Base-by-base conservation (phyloP, 2,113 vertebrate genomes). In the Oncorhynchus gorbuscha region DNA sequence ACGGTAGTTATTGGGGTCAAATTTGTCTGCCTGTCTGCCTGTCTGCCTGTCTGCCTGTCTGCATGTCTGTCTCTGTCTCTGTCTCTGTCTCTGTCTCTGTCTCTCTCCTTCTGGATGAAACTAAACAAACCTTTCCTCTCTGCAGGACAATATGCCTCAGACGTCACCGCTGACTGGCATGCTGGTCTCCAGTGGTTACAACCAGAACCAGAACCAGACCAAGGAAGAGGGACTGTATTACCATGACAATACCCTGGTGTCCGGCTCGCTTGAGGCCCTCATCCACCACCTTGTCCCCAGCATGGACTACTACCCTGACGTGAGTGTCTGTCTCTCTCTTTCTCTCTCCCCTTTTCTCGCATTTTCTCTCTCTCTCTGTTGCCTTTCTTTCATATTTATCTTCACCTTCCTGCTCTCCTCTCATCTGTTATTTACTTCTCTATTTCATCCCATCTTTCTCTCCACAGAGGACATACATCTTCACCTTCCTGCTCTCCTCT, bases 401-500 rank as follows among this genome's bases (percentile, higher is more conserved):
- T 24, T 24, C 24, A 24, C 24, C 24, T 24, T 24, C 24, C 24
- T 24, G 24, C 24, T 24, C 24, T 24, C 24, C 24, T 24, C 24
- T 24, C 1, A 1, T 24, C 35, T 35, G 51, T 58, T 58, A 58
- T 71, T 30, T 32, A 16, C 35, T 9, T 32, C 16, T 11, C n/a
- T 64, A 6, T 30, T 26, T 12, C 66, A 3, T 77, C 28, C 22
- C 3, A 26, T 39, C 26, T 28, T 51, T 2, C 24, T 80, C 73
- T 45, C 14, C 35, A 8, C 94, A 99, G 97, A 97, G 95, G 83
- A 97, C 96, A 0, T 99, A 96, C 79, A 96, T 97, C 85, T 99
- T 99, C 84, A 98, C 97, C 64, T 99, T 99, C 86, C 91, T 99
- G 32, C 95, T 99, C 71, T 98, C 95, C 74, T 98, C 97, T 3